phyloP scores from a whole-genome alignment of 2,888 invertebrate species.

The Bembecia ichneumoniformis region DNA sequence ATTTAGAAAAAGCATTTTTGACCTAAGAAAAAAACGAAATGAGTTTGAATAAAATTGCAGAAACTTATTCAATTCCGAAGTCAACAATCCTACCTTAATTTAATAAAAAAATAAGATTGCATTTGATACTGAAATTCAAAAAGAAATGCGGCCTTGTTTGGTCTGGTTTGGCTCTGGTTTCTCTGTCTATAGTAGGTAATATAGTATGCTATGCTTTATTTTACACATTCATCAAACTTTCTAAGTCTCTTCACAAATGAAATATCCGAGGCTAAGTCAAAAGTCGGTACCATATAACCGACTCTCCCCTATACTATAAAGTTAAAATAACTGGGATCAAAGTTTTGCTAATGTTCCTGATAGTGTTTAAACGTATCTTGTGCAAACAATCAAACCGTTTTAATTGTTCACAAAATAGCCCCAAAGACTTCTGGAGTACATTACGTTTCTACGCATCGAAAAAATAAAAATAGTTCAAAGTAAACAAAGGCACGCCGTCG shows the following conservation, averaged over 20 bases:
- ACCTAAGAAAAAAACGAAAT: not conserved
- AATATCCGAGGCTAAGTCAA: too few species aligned
- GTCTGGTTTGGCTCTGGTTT: too few species aligned
- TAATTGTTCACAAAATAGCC: conserved; percentile 38
- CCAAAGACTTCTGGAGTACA: conserved; percentile 31
- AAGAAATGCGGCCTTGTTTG: not conserved
- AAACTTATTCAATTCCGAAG: not conserved
- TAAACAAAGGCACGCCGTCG: conserved; percentile 23
- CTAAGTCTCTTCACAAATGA: too few species aligned
- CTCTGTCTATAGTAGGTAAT: too few species aligned
- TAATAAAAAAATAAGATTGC: not conserved
- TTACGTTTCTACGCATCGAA: conserved; percentile 28
- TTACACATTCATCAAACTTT: too few species aligned
- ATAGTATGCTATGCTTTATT: too few species aligned
- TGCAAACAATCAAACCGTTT: conserved; percentile 44
- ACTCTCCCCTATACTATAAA: too few species aligned
- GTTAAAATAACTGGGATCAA: too few species aligned
- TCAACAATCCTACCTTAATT: not conserved
- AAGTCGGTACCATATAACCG: too few species aligned
- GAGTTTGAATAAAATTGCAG: not conserved
- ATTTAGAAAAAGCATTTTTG: not conserved
- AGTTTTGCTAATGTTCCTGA: too few species aligned
- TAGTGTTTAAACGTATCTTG: conserved; percentile 18
- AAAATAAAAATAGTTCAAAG: conserved; percentile 37
- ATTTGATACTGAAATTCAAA: not conserved